Evolutionary conservation across 2,888 invertebrate genomes (phyloP).

Genomic region (Acanthopleura granulata): DNA sequence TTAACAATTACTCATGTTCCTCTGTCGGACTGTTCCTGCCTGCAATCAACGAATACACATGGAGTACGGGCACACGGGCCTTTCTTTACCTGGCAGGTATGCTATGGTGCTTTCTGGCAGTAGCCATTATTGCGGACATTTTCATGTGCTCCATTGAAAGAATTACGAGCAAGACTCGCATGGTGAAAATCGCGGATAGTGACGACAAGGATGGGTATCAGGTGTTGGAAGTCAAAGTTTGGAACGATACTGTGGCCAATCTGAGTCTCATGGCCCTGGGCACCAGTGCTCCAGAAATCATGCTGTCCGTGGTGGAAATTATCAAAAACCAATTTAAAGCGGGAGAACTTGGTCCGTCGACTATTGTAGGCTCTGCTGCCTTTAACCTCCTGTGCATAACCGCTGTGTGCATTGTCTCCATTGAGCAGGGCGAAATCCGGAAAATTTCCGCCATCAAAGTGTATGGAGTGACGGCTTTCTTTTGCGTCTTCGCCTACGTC

Average conservation of each 20-base stretch:
- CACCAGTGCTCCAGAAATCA: constrained; percentile 74
- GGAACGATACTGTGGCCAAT: constrained; percentile 76
- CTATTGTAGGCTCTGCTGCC: constrained; percentile 75
- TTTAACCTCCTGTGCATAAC: constrained; percentile 74
- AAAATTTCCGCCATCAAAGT: constrained; percentile 71
- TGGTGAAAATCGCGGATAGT: constrained; percentile 64
- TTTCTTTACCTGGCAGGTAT: constrained; percentile 72
- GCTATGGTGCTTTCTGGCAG: constrained; percentile 74
- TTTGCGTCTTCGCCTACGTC: constrained; percentile 74
- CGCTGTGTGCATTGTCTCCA: constrained; percentile 72
- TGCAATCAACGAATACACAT: constrained; percentile 71
- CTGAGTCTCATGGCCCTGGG: constrained; percentile 75
- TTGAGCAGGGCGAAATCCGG: constrained; percentile 70
- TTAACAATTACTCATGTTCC: constrained; percentile 37
- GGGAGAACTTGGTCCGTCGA: constrained; percentile 73
- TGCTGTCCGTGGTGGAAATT: constrained; percentile 73
- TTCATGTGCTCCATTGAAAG: constrained; percentile 76
- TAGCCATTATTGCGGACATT: constrained; percentile 75
- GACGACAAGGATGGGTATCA: constrained; percentile 49
- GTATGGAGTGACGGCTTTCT: constrained; percentile 67
- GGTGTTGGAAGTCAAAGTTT: constrained; percentile 73
- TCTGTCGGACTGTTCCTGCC: constrained; percentile 70
- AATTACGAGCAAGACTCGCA: constrained; percentile 73
- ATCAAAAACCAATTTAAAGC: constrained; percentile 67
- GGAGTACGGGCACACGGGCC: constrained; percentile 70